These are phyloP conservation scores for Leptinotarsa lineolata DNA, from an alignment of 1,140 invertebrate genomes.

Conservation along the genomic window DNA sequence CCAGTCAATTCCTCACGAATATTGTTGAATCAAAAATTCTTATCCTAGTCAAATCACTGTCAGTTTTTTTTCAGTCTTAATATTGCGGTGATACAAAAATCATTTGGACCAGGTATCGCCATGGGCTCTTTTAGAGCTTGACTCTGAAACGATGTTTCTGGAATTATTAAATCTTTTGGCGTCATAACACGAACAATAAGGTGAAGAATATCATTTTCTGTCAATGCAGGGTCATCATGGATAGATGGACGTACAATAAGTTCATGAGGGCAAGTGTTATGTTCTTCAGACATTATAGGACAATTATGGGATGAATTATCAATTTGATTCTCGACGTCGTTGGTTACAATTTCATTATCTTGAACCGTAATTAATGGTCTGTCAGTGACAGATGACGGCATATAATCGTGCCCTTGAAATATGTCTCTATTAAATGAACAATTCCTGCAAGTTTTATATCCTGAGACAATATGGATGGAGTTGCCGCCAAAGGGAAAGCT, in stretches of 20 bases:
- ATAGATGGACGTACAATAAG: not conserved
- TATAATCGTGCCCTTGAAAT: conserved; percentile 28
- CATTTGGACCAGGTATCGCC: not conserved
- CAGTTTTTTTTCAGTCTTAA: too few species aligned
- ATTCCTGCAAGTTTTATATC: conserved; percentile 46
- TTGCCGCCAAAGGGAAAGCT: conserved; percentile 48
- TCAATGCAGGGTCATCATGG: conserved; percentile 11
- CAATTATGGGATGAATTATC: not conserved
- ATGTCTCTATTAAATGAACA: conserved; percentile 41
- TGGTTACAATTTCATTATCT: not conserved
- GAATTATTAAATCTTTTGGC: not conserved
- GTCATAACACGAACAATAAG: conserved; percentile 1
- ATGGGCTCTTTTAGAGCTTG: not conserved
- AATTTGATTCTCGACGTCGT: not conserved
- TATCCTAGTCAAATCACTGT: too few species aligned
- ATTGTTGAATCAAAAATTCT: too few species aligned
- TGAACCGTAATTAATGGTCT: not conserved
- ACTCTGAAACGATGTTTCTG: not conserved
- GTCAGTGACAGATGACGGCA: not conserved
- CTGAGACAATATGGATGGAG: conserved; percentile 44
- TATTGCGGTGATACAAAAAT: not conserved
- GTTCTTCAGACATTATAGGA: not conserved
- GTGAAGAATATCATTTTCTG: not conserved
- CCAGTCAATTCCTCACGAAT: too few species aligned
- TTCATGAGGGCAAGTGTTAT: not conserved